Conservation (phyloP, 2,113 vertebrate species). For the Dolichotis patagonum region DNA sequence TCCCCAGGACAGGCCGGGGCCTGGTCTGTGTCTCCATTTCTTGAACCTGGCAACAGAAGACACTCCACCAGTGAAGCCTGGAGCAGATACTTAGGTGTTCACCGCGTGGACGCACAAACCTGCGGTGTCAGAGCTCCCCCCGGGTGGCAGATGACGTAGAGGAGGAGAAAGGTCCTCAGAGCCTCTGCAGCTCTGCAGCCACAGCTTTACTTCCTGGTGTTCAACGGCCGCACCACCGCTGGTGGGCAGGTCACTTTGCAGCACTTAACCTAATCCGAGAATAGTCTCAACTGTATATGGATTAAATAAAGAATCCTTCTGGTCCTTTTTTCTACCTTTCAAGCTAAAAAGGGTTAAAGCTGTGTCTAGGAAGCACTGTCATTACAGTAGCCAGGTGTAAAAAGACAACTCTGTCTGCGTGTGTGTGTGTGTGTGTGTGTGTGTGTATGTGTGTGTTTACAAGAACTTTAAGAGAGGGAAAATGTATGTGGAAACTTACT, state of each 20-base stretch:
- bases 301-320: background rate
- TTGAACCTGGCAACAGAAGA: background rate
- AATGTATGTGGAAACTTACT: background rate
- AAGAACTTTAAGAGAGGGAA: background rate
- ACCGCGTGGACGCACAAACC: background rate
- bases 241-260: background rate
- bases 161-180: background rate
- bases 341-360: background rate
- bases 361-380: background rate
- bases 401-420: background rate
- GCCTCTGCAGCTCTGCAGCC: background rate
- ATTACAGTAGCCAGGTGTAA: background rate
- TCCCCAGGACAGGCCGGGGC: background rate
- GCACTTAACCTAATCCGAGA: background rate
- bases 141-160: accelerated
- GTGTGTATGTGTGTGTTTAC: background rate
- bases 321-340: background rate
- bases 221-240: background rate
- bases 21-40: background rate
- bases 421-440: too few relatives aligned
- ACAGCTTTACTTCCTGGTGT: background rate
- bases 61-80: background rate
- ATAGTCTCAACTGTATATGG: background rate
- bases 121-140: background rate
- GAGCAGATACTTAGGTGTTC: background rate